These are phyloP conservation scores for Saturnia pavonia DNA, from an alignment of 2,888 invertebrate species.

Conservation along the genomic window DNA sequence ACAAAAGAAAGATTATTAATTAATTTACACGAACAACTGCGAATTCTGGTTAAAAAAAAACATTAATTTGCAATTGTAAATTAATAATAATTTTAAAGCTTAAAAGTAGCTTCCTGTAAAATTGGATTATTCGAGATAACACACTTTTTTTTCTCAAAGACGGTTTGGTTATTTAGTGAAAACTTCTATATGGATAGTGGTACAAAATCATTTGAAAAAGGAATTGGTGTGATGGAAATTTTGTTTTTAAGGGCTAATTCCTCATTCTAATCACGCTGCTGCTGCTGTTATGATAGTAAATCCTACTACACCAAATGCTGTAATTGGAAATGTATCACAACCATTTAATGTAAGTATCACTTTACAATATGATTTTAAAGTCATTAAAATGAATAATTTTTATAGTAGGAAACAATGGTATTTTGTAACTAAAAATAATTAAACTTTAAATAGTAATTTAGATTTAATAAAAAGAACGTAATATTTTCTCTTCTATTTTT, in stretches of 20 bases:
- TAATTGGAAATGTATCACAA: slow-evolving; percentile 69
- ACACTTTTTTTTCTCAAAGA: too few relatives aligned
- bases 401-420: background rate
- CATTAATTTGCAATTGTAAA: too few relatives aligned
- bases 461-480: background rate
- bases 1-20: too few relatives aligned
- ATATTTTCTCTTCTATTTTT: slow-evolving; percentile 31
- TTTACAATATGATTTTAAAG: background rate
- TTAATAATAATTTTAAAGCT: too few relatives aligned
- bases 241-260: slow-evolving; percentile 60
- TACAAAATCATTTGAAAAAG: background rate
- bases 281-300: slow-evolving; percentile 81
- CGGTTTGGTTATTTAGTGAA: too few relatives aligned
- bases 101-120: too few relatives aligned
- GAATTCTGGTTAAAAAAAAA: too few relatives aligned
- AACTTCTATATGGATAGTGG: too few relatives aligned
- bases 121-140: too few relatives aligned
- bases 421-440: too few relatives aligned
- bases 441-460: background rate
- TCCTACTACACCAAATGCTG: slow-evolving; percentile 77
- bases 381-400: background rate
- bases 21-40: too few relatives aligned
- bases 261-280: slow-evolving; percentile 75
- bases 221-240: background rate
- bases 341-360: slow-evolving; percentile 66